phyloP scores from a whole-genome alignment of 2,888 invertebrate species.

The Galeopsomyia nigrocyanea region DNA sequence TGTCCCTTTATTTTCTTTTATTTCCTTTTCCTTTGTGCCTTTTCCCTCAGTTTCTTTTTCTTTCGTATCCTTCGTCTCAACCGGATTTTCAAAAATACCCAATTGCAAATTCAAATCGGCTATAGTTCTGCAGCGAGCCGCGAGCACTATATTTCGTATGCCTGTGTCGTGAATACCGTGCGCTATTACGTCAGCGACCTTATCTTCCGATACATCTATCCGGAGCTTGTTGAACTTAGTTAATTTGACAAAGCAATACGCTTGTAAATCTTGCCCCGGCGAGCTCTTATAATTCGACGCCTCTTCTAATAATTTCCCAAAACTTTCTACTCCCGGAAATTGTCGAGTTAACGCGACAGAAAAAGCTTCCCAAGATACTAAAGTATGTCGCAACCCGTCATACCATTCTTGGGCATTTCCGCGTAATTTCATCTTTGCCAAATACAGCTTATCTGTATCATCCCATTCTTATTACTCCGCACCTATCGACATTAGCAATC shows the following conservation, averaged over 20 bases:
- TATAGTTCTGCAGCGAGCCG: slow-evolving; percentile 38
- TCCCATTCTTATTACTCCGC: slow-evolving; percentile 41
- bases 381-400: slow-evolving; percentile 32
- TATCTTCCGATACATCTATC: slow-evolving; percentile 42
- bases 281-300: slow-evolving; percentile 38
- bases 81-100: slow-evolving; percentile 15
- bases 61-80: not conserved
- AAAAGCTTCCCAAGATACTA: slow-evolving; percentile 45
- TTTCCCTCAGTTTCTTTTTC: not conserved
- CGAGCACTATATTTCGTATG: slow-evolving; percentile 30
- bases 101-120: slow-evolving; percentile 41
- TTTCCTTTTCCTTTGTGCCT: not conserved
- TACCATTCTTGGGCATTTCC: slow-evolving; percentile 49
- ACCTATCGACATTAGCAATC: too few species aligned
- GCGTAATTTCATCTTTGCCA: slow-evolving; percentile 42
- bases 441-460: slow-evolving; percentile 42
- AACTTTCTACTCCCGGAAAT: slow-evolving; percentile 46
- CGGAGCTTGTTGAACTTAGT: slow-evolving; percentile 42
- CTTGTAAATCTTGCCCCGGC: slow-evolving; percentile 40
- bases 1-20: not conserved
- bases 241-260: slow-evolving; percentile 46
- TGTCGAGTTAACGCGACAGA: slow-evolving; percentile 33
- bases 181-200: slow-evolving; percentile 43
- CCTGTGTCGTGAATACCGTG: slow-evolving; percentile 48
- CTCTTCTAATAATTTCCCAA: slow-evolving; percentile 36